A percentile compares a stretch with the other conserved stretches of the same genome.
Evolutionary conservation across 2,113 vertebrate genomes (phyloP).

Genomic region (Colinus virginianus): DNA sequence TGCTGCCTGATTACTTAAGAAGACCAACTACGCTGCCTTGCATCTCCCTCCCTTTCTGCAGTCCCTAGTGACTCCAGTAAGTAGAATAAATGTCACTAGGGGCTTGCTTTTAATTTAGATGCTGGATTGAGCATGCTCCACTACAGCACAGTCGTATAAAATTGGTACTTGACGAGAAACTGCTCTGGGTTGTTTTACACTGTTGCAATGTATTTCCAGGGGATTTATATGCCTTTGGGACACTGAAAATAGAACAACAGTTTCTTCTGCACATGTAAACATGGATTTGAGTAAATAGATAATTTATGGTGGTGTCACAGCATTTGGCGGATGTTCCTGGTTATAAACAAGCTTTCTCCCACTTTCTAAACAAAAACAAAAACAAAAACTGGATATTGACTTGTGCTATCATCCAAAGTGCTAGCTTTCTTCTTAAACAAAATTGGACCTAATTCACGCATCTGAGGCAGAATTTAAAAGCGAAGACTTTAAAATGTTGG

Average conservation of each 20-base stretch:
- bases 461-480: background rate
- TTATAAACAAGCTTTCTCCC: constrained; percentile 22
- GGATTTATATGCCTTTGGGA: constrained; percentile 47
- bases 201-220: constrained; percentile 34
- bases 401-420: background rate
- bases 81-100: background rate
- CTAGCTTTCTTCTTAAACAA: background rate
- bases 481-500: constrained; percentile 6
- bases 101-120: background rate
- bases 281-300: constrained; percentile 44
- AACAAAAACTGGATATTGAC: background rate
- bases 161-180: background rate
- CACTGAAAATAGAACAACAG: constrained; percentile 33
- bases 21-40: background rate
- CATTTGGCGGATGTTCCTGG: constrained; percentile 17
- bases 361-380: constrained; percentile 35
- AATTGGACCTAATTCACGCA: background rate
- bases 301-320: constrained; percentile 35
- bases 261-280: constrained; percentile 52
- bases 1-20: background rate
- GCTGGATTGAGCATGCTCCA: background rate
- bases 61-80: background rate
- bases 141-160: background rate
- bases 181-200: background rate
- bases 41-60: background rate